Base-by-base conservation (phyloP, 2,888 invertebrate species). In the Athripsodes cinereus region DNA sequence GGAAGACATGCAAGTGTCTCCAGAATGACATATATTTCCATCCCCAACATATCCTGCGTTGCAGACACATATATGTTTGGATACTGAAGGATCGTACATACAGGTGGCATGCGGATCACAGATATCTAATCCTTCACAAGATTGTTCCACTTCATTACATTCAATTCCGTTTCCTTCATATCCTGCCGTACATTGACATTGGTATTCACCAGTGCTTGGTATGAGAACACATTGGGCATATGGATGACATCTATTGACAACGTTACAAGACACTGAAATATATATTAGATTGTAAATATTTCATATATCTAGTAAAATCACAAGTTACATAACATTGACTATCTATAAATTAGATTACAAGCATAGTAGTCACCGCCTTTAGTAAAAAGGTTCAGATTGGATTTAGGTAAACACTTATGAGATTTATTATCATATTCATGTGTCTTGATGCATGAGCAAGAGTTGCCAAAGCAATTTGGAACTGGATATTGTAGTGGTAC, bases 131-230 rank as follows among this genome's bases (percentile, higher is more conserved):
- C 76, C 75, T 40, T 76, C 71, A 65, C 85, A 85, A 57, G 82
- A 81, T 22, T 79, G 71, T 64, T 81, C 80, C 67, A 74, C 73
- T 65, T 83, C 82, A 1, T 75, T 78, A 69, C 94, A 95, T 65
- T 81, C 82, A 61, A 80, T 82, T 8, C 93, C 94, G 70, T 95
- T 90, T 20, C 95, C 95, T 68, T 86, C 84, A 73, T 83, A 95
- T 2, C 92, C 93, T n/a, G 84, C 80, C 59, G 85, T 87, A 69
- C 96, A 96, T 48, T 83, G 81, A 69, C 96, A 96, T 57, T 76
- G 73, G 66, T 84, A 83, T 1, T 77, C 73, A 54, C 80, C 75
- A 2, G 77, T 75, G 22, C 78, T 71, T 13, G 81, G 73, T 47
- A 81, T 74, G 71, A 79, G 84, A 55, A 83, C 76, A 70, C 96